Conservation (phyloP, 1,140 invertebrate species). For the Triops cancriformis region DNA sequence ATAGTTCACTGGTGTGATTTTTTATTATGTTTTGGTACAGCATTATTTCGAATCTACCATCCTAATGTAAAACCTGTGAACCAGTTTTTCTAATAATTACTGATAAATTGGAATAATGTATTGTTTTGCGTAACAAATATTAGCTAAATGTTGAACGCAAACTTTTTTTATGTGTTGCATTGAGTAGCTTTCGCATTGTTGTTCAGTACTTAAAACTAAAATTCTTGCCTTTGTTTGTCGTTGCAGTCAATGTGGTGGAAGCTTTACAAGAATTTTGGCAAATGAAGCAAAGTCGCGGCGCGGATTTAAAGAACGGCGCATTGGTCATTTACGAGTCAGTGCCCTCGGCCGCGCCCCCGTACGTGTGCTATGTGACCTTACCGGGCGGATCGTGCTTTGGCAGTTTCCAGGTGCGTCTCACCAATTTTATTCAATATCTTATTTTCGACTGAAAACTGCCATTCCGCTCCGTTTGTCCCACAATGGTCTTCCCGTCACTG, state of each 20-base stretch:
- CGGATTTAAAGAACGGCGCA: slow-evolving; percentile 77
- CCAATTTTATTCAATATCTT: neutral
- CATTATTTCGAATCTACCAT: too few species aligned
- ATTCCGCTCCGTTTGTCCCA: neutral
- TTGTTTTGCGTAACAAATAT: too few species aligned
- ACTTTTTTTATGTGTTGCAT: too few species aligned
- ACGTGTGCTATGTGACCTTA: slow-evolving; percentile 88
- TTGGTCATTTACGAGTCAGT: slow-evolving; percentile 92
- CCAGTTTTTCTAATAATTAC: too few species aligned
- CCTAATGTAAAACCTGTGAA: too few species aligned
- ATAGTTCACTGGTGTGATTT: too few species aligned
- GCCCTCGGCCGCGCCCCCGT: slow-evolving; percentile 77
- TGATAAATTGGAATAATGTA: too few species aligned
- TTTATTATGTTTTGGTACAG: too few species aligned
- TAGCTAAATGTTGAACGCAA: too few species aligned
- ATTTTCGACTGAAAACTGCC: neutral
- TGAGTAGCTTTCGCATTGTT: neutral
- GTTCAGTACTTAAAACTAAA: neutral
- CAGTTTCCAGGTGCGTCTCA: slow-evolving; percentile 68
- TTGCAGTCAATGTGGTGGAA: slow-evolving; percentile 79
- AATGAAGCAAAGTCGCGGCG: slow-evolving; percentile 83
- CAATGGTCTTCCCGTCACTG: neutral
- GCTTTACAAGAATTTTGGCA: slow-evolving; percentile 95
- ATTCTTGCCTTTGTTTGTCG: slow-evolving; percentile 19
- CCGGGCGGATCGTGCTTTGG: slow-evolving; percentile 92